phyloP scores from a whole-genome alignment of 2,797 vertebrate species.

The Pangasius macronema region DNA sequence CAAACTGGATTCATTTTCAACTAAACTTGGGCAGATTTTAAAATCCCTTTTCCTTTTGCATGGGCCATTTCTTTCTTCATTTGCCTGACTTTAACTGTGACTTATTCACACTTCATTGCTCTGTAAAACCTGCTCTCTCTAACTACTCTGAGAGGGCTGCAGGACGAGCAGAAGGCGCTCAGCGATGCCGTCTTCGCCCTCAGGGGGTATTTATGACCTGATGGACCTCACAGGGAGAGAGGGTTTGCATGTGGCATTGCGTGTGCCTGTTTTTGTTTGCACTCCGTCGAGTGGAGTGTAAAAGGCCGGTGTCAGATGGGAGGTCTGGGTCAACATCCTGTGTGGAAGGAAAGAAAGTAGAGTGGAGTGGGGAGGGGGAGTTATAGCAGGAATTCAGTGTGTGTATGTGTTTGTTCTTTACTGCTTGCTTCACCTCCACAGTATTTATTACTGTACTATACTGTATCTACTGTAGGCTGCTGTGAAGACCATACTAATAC shows the following conservation, averaged over 20 bases:
- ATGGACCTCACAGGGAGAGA: conserved; percentile 61
- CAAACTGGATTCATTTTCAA: no score
- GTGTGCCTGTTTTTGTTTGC: conserved; percentile 64
- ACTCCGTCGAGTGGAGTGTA: conserved; percentile 47
- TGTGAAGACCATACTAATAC: background rate
- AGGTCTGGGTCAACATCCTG: conserved; percentile 65
- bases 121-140: background rate
- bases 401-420: background rate
- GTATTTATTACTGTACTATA: background rate
- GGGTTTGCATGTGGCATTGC: conserved; percentile 47
- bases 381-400: background rate
- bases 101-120: background rate
- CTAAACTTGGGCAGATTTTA: background rate
- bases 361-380: background rate
- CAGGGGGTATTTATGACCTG: conserved; percentile 46
- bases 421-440: background rate
- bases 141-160: no score
- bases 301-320: conserved; percentile 23
- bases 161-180: conserved; percentile 5
- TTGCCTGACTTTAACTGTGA: background rate
- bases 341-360: conserved; percentile 43
- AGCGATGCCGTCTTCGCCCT: background rate
- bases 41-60: background rate
- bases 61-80: background rate
- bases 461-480: background rate